Evolutionary conservation across 2,888 invertebrate species (phyloP).

Genomic region (Caenorhabditis auriculariae): DNA sequence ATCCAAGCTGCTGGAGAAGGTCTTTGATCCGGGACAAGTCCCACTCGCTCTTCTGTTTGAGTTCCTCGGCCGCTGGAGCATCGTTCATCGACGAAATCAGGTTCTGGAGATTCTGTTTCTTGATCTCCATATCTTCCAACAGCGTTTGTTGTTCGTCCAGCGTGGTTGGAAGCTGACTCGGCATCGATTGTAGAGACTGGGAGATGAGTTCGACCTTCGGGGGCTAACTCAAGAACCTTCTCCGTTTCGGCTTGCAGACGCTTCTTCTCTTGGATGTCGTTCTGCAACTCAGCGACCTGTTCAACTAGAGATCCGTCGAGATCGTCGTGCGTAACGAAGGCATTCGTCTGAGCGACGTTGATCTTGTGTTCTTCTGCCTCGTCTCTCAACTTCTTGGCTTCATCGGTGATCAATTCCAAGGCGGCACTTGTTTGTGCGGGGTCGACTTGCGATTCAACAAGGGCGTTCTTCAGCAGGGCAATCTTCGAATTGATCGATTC

Average conservation of each 20-base stretch:
- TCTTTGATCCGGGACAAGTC: conserved; percentile 35
- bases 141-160: conserved; percentile 26
- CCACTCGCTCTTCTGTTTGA: conserved; percentile 32
- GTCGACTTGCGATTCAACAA: conserved; percentile 17
- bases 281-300: conserved; percentile 5
- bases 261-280: conserved; percentile 17
- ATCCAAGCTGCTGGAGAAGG: conserved; percentile 23
- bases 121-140: conserved; percentile 25
- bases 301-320: conserved; percentile 13
- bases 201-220: conserved; percentile 24
- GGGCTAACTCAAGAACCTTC: conserved; percentile 16
- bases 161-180: conserved; percentile 10
- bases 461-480: conserved; percentile 9
- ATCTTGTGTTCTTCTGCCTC: conserved; percentile 14
- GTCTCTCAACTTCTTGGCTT: conserved; percentile 18
- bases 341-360: conserved; percentile 5
- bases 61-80: conserved; percentile 24
- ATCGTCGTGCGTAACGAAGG: conserved; percentile 16
- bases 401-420: conserved; percentile 22
- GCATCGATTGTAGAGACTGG: conserved; percentile 17
- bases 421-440: conserved; percentile 22
- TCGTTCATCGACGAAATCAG: conserved; percentile 18
- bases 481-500: conserved; percentile 8
- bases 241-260: conserved; percentile 15
- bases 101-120: conserved; percentile 25